Evolutionary conservation across 2,113 vertebrate species (phyloP).

Genomic region (Sander vitreus): DNA sequence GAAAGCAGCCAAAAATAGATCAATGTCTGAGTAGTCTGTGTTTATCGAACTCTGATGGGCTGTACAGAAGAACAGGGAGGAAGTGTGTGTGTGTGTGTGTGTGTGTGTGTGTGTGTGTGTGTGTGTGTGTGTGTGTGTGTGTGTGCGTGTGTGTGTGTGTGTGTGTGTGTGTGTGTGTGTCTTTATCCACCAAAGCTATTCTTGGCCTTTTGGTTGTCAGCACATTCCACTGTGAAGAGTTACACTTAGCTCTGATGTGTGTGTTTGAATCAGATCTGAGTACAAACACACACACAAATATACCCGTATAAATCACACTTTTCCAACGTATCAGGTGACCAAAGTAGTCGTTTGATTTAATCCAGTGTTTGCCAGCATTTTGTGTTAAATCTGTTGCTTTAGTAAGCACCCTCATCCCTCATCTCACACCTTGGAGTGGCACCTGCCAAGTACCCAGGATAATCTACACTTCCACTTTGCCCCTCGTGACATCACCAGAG

Average conservation of each 20-base stretch:
- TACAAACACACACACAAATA: constrained; percentile 16
- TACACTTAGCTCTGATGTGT: constrained; percentile 70
- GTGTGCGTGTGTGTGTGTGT: constrained; percentile 63
- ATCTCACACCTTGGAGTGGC: constrained; percentile 28
- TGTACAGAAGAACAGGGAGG: constrained; percentile 43
- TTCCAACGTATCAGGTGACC: neutral
- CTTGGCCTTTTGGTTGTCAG: constrained; percentile 77
- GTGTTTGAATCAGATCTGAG: constrained; percentile 37
- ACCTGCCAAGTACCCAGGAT: constrained; percentile 41
- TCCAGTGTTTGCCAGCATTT: constrained; percentile 34
- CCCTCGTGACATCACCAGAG: constrained; percentile 24
- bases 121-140: constrained; percentile 62
- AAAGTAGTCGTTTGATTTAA: constrained; percentile 15
- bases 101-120: constrained; percentile 65
- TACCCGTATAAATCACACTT: neutral
- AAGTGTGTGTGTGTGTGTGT: constrained; percentile 63
- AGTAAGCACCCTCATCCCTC: constrained; percentile 18
- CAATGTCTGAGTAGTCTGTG: constrained; percentile 31
- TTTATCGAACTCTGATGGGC: constrained; percentile 68
- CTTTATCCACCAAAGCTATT: constrained; percentile 76
- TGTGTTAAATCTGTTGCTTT: constrained; percentile 16
- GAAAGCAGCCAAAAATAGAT: constrained; percentile 70
- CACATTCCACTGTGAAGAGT: constrained; percentile 76
- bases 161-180: constrained; percentile 67
- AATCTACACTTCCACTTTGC: constrained; percentile 53